Conservation (phyloP, 2,113 vertebrate genomes). For the Seriola aureovittata region DNA sequence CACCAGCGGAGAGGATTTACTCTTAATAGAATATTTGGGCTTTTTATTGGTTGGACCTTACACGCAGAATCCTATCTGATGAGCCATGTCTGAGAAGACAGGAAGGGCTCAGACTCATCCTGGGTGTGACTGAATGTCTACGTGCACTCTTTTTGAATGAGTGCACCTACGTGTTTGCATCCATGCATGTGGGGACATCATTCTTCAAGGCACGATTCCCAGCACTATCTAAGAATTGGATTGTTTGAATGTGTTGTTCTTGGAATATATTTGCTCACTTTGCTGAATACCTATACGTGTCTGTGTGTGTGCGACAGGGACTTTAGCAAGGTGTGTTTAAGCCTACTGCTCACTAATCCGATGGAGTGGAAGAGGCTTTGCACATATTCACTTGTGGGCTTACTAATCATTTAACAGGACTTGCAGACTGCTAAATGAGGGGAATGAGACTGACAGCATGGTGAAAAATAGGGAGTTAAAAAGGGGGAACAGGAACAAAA, state of each 20-base stretch:
- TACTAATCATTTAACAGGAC: constrained; percentile 77
- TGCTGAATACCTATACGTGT: constrained; percentile 34
- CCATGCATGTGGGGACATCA: constrained; percentile 1
- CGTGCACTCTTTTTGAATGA: constrained; percentile 43
- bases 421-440: constrained; percentile 61
- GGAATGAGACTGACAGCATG: constrained; percentile 41
- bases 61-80: constrained; percentile 65
- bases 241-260: constrained; percentile 42
- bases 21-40: constrained; percentile 74
- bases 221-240: constrained; percentile 10
- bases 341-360: constrained; percentile 70
- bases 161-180: constrained; percentile 18
- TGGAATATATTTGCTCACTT: constrained; percentile 43
- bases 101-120: constrained; percentile 42
- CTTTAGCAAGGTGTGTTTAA: constrained; percentile 73
- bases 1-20: constrained; percentile 68
- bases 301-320: constrained; percentile 45
- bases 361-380: constrained; percentile 77
- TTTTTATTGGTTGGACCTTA: constrained; percentile 68
- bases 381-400: constrained; percentile 74
- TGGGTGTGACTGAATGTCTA: constrained; percentile 35
- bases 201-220: constrained; percentile 17
- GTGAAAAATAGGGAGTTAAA: constrained; percentile 23
- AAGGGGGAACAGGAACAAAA: neutral
- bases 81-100: constrained; percentile 45